Evolutionary conservation across 1,140 invertebrate species (phyloP), one percentile per base, ranked within the genome.

Genomic region (Homarus americanus): DNA sequence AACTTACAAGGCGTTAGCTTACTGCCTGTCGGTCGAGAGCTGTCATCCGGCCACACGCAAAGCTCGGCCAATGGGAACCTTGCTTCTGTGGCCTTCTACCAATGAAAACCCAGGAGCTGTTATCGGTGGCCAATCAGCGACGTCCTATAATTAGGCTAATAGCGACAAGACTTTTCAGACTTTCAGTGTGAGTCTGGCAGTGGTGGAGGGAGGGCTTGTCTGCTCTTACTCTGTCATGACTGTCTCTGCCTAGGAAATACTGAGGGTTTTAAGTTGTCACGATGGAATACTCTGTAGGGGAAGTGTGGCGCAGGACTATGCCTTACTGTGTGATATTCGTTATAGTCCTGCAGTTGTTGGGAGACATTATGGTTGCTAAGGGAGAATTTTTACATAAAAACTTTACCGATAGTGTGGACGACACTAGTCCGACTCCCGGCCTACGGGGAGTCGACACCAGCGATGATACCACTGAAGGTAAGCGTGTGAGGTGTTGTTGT

Each of bases 371-470:
- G 78, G 79, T 89, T 72, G 87, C 79, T 72, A 82, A 82, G 40
- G 87, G 78, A 49, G 87, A 89, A 89, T 82, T 82, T 73, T 38
- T 89, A n/a, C 87, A 89, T 53, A 89, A 89, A 73, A 89, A 89
- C 87, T 82, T 85, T 12, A 82, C 78, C 5, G 76, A 79, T 40
- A 82, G 72, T 58, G 41, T 40, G 28, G 73, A 76, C 53, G 82
- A 83, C 44, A 76, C 73, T 32, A 49, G 38, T 28, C n/a, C 84
- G 24, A 49, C 69, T 44, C 73, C 34, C 24, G 34, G 17, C 40
- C 66, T 63, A 63, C 12, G 20, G 58, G 2, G 24, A 20, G 44
- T 49, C 9, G 58, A 63, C 24, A 24, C 58, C 58, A 63, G 58
- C 24, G 58, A 15, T 63, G 58, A 63, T 4, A 24, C 12, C 24